phyloP scores from a whole-genome alignment of 2,113 vertebrate genomes.

The Otis tarda region DNA sequence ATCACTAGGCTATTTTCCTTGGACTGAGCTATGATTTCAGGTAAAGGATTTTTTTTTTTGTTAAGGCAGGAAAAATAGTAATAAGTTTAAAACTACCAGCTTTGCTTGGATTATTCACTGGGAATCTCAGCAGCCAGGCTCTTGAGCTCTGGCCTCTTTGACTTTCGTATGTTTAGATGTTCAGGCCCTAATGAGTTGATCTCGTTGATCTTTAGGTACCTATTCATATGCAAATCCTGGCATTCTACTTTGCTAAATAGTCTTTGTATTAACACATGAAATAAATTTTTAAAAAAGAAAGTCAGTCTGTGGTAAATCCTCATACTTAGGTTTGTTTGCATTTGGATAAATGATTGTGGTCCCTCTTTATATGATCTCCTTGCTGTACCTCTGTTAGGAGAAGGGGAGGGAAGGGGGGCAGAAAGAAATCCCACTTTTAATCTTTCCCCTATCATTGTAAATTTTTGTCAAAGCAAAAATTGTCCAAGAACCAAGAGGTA shows the following conservation, averaged over 20 bases:
- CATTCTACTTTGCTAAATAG: constrained; percentile 67
- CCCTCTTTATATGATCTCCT: constrained; percentile 43
- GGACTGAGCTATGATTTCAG: constrained; percentile 13
- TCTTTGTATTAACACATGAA: constrained; percentile 68
- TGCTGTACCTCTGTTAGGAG: not conserved
- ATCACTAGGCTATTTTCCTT: not conserved
- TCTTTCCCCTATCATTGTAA: not conserved
- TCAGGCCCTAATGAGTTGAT: constrained; percentile 63
- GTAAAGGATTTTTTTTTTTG: not conserved
- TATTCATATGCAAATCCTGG: constrained; percentile 67
- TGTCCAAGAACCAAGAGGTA: not conserved
- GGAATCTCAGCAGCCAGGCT: not conserved
- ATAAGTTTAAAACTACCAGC: not conserved
- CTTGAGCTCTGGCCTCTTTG: constrained; percentile 60
- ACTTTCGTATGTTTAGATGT: constrained; percentile 64
- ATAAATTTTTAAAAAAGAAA: constrained; percentile 58
- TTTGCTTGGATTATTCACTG: constrained; percentile 40
- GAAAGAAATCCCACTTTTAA: not conserved
- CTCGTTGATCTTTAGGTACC: constrained; percentile 68
- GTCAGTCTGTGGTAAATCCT: constrained; percentile 58
- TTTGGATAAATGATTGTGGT: constrained; percentile 58
- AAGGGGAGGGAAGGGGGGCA: not conserved
- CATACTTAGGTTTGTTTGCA: constrained; percentile 62
- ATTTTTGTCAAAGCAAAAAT: not conserved
- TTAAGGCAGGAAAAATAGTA: not conserved